Conservation (phyloP, 2,888 invertebrate genomes). For the Nemapogon koenigi region DNA sequence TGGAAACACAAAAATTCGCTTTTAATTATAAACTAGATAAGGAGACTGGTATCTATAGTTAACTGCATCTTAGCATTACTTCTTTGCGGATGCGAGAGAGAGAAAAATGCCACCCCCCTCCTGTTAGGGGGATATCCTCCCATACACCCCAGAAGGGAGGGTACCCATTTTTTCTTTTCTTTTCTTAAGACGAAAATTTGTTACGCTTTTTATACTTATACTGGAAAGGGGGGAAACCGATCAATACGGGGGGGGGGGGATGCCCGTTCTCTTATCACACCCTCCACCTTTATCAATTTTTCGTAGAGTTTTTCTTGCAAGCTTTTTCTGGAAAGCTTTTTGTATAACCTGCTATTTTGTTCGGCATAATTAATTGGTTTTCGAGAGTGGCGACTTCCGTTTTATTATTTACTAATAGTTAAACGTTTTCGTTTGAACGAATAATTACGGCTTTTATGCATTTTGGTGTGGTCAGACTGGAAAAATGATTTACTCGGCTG, state of each 20-base stretch:
- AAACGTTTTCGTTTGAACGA: too few relatives aligned
- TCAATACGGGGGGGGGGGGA: constrained; percentile 37
- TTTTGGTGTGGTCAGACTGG: too few relatives aligned
- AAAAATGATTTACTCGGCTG: too few relatives aligned
- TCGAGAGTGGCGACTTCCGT: not conserved
- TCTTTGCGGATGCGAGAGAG: constrained; percentile 36
- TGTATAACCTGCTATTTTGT: constrained; percentile 21
- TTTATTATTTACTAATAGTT: too few relatives aligned
- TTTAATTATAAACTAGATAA: too few relatives aligned
- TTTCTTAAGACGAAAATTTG: constrained; percentile 67
- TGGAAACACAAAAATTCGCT: too few relatives aligned
- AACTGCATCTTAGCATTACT: constrained; percentile 7
- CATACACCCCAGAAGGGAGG: constrained; percentile 35
- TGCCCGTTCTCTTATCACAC: too few relatives aligned
- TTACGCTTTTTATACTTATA: constrained; percentile 65
- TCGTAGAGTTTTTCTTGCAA: constrained; percentile 34
- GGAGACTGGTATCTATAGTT: too few relatives aligned
- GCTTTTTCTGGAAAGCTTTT: constrained; percentile 31
- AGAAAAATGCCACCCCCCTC: constrained; percentile 46
- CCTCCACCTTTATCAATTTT: constrained; percentile 55
- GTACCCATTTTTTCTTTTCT: constrained; percentile 64
- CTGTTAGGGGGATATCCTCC: constrained; percentile 24
- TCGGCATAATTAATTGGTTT: constrained; percentile 13
- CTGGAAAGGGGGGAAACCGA: constrained; percentile 38
- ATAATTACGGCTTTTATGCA: too few relatives aligned